phyloP scores from a whole-genome alignment of 2,888 invertebrate species.

The Andrena fulva region DNA sequence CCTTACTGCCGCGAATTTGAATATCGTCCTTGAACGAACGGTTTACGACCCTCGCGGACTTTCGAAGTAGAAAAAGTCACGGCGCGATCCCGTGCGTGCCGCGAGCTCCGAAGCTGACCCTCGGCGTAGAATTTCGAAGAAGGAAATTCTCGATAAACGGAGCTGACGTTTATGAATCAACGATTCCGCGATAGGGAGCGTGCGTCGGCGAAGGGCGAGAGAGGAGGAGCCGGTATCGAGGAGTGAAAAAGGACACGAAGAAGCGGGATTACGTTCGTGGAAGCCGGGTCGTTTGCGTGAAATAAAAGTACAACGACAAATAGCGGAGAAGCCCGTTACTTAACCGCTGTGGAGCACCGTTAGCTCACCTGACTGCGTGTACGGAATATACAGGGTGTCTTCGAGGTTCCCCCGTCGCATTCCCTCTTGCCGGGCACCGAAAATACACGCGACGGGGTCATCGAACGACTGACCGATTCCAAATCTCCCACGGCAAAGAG shows the following conservation, averaged over 20 bases:
- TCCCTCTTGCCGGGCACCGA: not conserved
- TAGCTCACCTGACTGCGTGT: slow-evolving; percentile 83
- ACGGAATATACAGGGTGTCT: slow-evolving; percentile 79
- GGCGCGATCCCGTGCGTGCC: not conserved
- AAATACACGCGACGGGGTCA: slow-evolving; percentile 16
- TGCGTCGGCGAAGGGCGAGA: slow-evolving; percentile 11
- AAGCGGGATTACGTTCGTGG: slow-evolving; percentile 45
- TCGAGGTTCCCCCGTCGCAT: slow-evolving; percentile 6
- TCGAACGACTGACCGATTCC: slow-evolving; percentile 17
- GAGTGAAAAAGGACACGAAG: slow-evolving; percentile 22
- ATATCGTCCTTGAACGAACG: slow-evolving; percentile 39
- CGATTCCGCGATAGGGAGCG: slow-evolving; percentile 8
- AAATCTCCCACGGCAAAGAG: not conserved
- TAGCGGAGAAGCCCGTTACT: slow-evolving; percentile 81
- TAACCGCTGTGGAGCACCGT: slow-evolving; percentile 84
- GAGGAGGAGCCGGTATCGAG: slow-evolving; percentile 18
- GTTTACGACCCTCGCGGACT: slow-evolving; percentile 1
- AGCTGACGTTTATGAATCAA: slow-evolving; percentile 33
- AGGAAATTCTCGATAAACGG: slow-evolving; percentile 9
- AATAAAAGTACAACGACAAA: slow-evolving; percentile 77
- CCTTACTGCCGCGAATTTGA: slow-evolving; percentile 37
- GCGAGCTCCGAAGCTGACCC: too few relatives aligned
- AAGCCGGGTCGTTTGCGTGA: slow-evolving; percentile 59
- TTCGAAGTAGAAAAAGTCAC: not conserved
- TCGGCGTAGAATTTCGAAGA: too few relatives aligned